Evolutionary conservation across 2,888 invertebrate genomes (phyloP), one percentile per base, ranked within the genome.

Genomic region (Coronaproctus castanopsis): DNA sequence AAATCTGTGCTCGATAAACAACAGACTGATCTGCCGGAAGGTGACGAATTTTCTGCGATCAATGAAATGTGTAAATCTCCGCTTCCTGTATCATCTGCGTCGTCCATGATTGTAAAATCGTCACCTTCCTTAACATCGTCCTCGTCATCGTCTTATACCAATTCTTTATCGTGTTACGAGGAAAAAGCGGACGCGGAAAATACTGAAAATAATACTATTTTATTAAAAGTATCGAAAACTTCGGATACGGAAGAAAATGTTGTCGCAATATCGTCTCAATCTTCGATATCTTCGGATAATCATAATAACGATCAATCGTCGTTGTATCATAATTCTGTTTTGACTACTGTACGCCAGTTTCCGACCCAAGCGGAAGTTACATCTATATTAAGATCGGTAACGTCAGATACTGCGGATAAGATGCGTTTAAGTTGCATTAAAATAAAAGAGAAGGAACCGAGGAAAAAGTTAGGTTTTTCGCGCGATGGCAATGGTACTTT

Each of bases 371-470:
- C 66, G n/a, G 67, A 67, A 58, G 67, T 67, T 2, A 66, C 67
- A 3, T 67, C 67, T 8, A 67, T 67, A 52, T 62, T 67, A 21
- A 61, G 67, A 48, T 67, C 67, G 3, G 65, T 67, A 62, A 66
- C 66, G 21, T 63, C 65, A 52, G 65, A 64, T 55, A 61, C 63
- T n/a, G 62, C 63, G 10, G 64, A 65, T 24, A 65, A 65, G 59
- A 63, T 65, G 62, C 65, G 65, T 49, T 59, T 65, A 23, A 65
- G 65, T 51, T 58, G 57, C 51, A 60, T 58, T 57, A 73, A 74
- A 68, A 71, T 72, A 57, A 74, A 74, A 65, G 73, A 74, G 69
- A 77, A 78, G 68, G 79, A 79, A 66, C 78, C 78, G 71, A 74
- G 77, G 68, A 79, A 78, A 68, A 78, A 79, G 67, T 69, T 75